A percentile compares a stretch with the other conserved stretches of the same genome.
Evolutionary conservation across 2,797 vertebrate species (phyloP).

Genomic region (Cyclura pinguis): DNA sequence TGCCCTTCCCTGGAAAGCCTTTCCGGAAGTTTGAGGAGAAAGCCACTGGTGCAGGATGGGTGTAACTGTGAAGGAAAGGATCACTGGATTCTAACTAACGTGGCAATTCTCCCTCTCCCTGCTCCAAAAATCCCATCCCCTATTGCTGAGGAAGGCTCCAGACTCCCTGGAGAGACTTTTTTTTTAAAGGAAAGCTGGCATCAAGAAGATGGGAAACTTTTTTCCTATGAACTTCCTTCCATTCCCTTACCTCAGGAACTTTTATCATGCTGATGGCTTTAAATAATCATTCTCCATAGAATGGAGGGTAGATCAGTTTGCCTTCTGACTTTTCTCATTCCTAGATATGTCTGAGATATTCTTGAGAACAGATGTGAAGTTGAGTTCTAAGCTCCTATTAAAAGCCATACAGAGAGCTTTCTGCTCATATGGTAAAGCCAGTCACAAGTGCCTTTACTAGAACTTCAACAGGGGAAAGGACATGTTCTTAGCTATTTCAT

Average conservation of each 20-base stretch:
- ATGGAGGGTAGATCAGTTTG: background rate
- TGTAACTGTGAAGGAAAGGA: background rate
- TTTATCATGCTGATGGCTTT: background rate
- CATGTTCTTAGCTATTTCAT: background rate
- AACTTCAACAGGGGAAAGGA: background rate
- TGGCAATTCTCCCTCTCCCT: background rate
- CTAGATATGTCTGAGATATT: conserved; percentile 13
- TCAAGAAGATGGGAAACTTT: too few species aligned
- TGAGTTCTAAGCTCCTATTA: conserved; percentile 2
- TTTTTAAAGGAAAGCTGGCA: background rate
- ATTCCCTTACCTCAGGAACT: background rate
- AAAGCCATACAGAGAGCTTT: background rate
- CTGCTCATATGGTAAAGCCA: background rate
- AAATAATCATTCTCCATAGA: background rate
- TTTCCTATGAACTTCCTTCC: background rate
- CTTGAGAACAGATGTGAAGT: background rate
- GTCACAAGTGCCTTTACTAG: background rate
- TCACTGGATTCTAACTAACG: background rate
- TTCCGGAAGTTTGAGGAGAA: background rate
- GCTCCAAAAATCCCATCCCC: too few species aligned
- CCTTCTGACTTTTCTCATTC: background rate
- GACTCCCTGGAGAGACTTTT: background rate
- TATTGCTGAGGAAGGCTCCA: background rate
- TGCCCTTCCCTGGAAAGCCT: background rate
- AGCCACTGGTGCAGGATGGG: background rate